phyloP scores from a whole-genome alignment of 1,140 invertebrate genomes.

The Eupristina koningsbergeri region DNA sequence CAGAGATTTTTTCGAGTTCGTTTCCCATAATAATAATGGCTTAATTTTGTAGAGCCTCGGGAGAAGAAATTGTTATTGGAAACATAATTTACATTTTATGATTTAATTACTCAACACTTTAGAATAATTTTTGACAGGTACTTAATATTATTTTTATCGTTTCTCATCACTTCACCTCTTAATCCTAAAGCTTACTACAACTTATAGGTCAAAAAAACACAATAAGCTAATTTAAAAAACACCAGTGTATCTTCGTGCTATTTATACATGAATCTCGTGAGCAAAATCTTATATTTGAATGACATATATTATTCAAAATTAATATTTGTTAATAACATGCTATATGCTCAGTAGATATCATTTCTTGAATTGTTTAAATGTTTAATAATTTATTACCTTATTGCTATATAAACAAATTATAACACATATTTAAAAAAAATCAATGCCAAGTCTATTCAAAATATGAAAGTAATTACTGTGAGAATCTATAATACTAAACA shows the following conservation, averaged over 20 bases:
- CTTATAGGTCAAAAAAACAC: not conserved
- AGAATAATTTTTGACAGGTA: not conserved
- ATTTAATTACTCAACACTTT: not conserved
- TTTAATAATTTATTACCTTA: not conserved
- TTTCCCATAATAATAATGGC: not conserved
- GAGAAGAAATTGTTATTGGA: not conserved
- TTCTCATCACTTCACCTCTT: not conserved
- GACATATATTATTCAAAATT: no score
- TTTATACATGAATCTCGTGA: no score
- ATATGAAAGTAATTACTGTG: no score
- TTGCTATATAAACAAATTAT: not conserved
- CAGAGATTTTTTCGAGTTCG: not conserved
- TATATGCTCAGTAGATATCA: not conserved
- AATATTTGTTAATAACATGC: not conserved
- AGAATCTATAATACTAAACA: no score
- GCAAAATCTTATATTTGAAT: no score
- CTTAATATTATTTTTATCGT: no score
- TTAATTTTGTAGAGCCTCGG: not conserved
- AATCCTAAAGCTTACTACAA: not conserved
- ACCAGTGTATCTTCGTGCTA: no score
- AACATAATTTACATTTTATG: not conserved
- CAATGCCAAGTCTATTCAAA: no score
- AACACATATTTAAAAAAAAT: not conserved
- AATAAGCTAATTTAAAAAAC: not conserved
- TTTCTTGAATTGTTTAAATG: not conserved